These are phyloP conservation scores for Desmodus rotundus DNA, from an alignment of 2,113 vertebrate species.

Conservation along the genomic window DNA sequence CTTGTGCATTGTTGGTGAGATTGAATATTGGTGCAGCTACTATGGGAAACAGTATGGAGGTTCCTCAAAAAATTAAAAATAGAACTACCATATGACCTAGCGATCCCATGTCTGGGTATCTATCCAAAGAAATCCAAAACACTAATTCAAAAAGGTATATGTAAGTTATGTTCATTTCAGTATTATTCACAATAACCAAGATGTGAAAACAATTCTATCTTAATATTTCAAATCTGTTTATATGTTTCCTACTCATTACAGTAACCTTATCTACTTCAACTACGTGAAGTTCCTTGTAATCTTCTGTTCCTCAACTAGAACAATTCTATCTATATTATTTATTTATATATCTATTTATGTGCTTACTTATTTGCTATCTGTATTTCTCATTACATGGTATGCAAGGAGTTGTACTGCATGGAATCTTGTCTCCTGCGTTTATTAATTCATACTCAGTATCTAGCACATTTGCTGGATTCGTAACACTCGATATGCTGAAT, in stretches of 20 bases:
- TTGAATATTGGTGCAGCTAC: too few relatives aligned
- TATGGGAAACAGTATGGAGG: too few relatives aligned
- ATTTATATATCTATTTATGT: background rate
- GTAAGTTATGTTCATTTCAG: background rate
- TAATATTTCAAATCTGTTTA: background rate
- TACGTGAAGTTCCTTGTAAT: background rate
- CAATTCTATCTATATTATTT: background rate
- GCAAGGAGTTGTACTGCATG: background rate
- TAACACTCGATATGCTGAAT: background rate
- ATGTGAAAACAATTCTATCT: background rate
- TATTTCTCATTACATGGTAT: background rate
- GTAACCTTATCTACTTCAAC: background rate
- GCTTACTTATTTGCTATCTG: background rate
- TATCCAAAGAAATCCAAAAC: background rate
- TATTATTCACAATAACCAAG: background rate
- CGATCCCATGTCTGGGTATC: background rate
- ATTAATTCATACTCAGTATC: background rate
- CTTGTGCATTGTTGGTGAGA: too few relatives aligned
- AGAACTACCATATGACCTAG: background rate
- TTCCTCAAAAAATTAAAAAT: background rate
- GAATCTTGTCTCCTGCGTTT: background rate
- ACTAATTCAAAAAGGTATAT: background rate
- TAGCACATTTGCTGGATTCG: background rate
- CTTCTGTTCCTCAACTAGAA: background rate
- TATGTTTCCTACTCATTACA: background rate